These are phyloP conservation scores for Scaptomyza cyrtandrae DNA, from an alignment of 2,888 invertebrate genomes.

Conservation along the genomic window DNA sequence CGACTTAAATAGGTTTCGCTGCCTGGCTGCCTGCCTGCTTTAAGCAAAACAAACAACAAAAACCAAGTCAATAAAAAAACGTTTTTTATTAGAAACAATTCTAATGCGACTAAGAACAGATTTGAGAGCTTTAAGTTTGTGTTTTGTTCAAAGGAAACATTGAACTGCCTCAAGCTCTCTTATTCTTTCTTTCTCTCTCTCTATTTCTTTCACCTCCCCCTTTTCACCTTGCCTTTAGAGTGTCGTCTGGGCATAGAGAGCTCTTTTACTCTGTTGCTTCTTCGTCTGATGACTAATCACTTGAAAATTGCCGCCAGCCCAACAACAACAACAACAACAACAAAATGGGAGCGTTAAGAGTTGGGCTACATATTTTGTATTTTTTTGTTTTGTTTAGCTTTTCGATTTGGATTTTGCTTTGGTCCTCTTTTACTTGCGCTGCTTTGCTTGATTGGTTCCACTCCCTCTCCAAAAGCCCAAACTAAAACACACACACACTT, in stretches of 20 bases:
- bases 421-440: constrained; percentile 65
- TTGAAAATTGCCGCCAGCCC: constrained; percentile 70
- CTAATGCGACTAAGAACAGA: constrained; percentile 43
- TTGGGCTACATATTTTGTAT: constrained; percentile 38
- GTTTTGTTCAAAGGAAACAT: constrained; percentile 12
- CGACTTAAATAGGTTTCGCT: constrained; percentile 38
- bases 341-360: constrained; percentile 17
- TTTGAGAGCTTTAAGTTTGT: constrained; percentile 7
- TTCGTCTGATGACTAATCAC: constrained; percentile 73
- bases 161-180: constrained; percentile 2
- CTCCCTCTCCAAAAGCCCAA: constrained; percentile 45
- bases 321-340: constrained; percentile 5
- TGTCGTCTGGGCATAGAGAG: constrained; percentile 18
- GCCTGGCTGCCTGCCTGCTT: constrained; percentile 2
- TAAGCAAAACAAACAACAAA: constrained; percentile 1
- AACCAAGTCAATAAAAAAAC: constrained; percentile 36
- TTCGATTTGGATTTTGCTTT: constrained; percentile 50
- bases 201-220: constrained; percentile 2
- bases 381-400: constrained; percentile 37
- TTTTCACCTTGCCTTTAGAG: background rate
- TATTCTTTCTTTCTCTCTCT: constrained; percentile 5
- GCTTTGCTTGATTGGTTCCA: constrained; percentile 72
- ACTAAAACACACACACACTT: constrained; percentile 13
- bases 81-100: constrained; percentile 51
- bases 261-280: constrained; percentile 29